Base-by-base conservation (phyloP, 2,888 invertebrate species). In the Hanleya hanleyi region DNA sequence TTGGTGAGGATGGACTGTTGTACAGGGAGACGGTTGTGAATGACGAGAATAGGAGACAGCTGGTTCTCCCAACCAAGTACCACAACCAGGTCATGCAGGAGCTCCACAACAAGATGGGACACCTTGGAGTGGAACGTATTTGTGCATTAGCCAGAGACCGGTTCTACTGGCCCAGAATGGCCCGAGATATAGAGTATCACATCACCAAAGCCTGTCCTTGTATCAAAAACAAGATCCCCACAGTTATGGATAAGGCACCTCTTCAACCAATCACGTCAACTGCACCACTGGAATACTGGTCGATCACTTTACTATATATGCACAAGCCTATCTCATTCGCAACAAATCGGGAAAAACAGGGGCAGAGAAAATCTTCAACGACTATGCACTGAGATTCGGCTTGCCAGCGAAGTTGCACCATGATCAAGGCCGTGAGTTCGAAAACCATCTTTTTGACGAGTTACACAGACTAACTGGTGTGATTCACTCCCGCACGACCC, bases 131-230 rank as follows among this genome's bases (percentile, higher is more conserved):
- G n/a, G 71, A 75, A 18, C 57, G 66, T 22, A 57, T 69, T 9
- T 33, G 49, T 18, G 37, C 26, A 51, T 71, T 74, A n/a, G 69
- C 62, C 0, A 50, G 67, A 35, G 71, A 70, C 9, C 64, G 68
- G 36, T 70, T 77, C 49, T 73, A 67, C 37, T 77, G 77, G 75
- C 71, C 75, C 18, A 18, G 32, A 12, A 75, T 77, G 75, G 64
- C 22, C 9, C 51, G 22, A 18, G 69, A 77, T 26, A 70, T 77
- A 32, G 69, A 68, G n/a, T 18, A 50, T 15, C 71, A 57, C 15
- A 36, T 74, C 0, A 69, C 66, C 3, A 35, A 69, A 32, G 33
- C 7, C 26, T 71, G 71, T 67, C 26, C 22, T 1, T 76, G 73
- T 36, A n/a, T 76, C 22, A 73, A 71, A 37, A 65, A 67, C 35